phyloP scores from a whole-genome alignment of 2,113 vertebrate genomes.

The Hyla sarda region DNA sequence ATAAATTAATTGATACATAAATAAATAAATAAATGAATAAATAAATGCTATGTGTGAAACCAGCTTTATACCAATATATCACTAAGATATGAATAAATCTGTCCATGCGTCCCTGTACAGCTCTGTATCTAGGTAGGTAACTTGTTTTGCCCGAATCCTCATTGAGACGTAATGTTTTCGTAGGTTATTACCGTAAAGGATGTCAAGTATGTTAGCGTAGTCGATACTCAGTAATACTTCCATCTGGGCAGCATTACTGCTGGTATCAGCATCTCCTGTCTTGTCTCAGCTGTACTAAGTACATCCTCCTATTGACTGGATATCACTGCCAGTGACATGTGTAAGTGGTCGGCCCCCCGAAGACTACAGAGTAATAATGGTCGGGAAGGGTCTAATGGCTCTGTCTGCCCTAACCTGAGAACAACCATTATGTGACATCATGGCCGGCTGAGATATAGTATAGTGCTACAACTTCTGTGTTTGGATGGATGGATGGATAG shows the following conservation, averaged over 20 bases:
- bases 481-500: not conserved
- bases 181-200: conserved; percentile 2
- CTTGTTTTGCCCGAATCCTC: not conserved
- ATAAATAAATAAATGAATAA: no score
- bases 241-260: not conserved
- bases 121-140: not conserved
- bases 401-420: conserved; percentile 19
- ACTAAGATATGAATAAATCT: no score
- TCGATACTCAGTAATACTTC: not conserved
- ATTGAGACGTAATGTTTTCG: not conserved
- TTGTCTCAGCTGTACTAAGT: conserved; percentile 27
- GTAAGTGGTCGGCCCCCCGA: conserved; percentile 37
- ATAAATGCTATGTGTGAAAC: no score
- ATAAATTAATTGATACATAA: no score
- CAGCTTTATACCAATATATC: no score
- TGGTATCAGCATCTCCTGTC: not conserved
- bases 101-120: not conserved
- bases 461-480: not conserved
- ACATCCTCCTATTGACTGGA: conserved; percentile 35
- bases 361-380: not conserved
- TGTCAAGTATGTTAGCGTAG: conserved; percentile 22
- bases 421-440: conserved; percentile 39
- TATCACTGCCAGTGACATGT: conserved; percentile 29
- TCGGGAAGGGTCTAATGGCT: conserved; percentile 24
- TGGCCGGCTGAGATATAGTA: not conserved